Evolutionary conservation across 1,140 invertebrate genomes (phyloP).

Genomic region (Laupala kohalensis): DNA sequence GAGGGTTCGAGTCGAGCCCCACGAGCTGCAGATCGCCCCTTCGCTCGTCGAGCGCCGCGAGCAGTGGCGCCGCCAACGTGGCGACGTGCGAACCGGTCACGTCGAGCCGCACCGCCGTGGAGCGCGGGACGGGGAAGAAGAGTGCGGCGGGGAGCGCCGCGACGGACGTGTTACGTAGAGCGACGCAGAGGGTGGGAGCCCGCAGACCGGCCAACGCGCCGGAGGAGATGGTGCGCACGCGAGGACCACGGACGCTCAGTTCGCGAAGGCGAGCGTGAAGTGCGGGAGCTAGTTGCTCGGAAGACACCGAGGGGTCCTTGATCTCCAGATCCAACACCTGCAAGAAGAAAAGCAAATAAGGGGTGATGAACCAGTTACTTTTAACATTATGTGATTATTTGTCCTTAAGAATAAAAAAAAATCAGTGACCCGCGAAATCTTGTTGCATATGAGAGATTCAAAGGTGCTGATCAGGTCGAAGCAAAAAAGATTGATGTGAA

Average conservation of each 20-base stretch:
- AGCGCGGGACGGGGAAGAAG: constrained; percentile 78
- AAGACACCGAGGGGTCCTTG: constrained; percentile 65
- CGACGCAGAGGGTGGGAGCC: constrained; percentile 49
- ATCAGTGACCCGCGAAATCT: too few species aligned
- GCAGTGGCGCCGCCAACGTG: constrained; percentile 57
- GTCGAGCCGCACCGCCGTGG: constrained; percentile 62
- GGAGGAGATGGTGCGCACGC: constrained; percentile 63
- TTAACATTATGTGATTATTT: too few species aligned
- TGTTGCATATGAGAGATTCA: too few species aligned
- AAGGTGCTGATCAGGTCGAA: too few species aligned
- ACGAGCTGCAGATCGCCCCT: constrained; percentile 53
- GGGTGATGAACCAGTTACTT: too few species aligned
- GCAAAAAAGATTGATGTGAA: too few species aligned
- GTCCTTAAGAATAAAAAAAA: too few species aligned
- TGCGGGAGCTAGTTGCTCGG: constrained; percentile 64
- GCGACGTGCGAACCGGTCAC: constrained; percentile 62
- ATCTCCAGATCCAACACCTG: constrained; percentile 64
- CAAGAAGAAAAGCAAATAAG: too few species aligned
- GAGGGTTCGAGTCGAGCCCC: constrained; percentile 62
- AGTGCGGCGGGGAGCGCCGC: constrained; percentile 60
- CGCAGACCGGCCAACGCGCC: constrained; percentile 70
- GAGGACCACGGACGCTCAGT: constrained; percentile 57
- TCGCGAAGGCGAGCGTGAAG: constrained; percentile 63
- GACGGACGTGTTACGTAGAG: constrained; percentile 66
- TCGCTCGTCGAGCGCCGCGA: constrained; percentile 66